Evolutionary conservation across 1,140 invertebrate genomes (phyloP).

Genomic region (Phymastichus coffea): DNA sequence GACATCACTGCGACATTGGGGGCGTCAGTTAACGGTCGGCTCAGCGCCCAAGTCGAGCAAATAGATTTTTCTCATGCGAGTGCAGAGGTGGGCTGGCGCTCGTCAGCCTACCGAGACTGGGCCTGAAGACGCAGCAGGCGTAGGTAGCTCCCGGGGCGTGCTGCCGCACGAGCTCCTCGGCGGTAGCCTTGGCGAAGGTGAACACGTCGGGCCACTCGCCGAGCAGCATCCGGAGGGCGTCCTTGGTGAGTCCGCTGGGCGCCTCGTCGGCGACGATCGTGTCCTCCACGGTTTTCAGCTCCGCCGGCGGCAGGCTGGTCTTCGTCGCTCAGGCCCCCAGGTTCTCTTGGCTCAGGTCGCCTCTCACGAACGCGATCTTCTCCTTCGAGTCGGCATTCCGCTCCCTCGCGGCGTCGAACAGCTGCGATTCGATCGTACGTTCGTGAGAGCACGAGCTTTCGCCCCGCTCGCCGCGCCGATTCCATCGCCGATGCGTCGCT

Average conservation of each 20-base stretch:
- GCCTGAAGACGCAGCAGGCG: slow-evolving; percentile 61
- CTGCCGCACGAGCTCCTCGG: slow-evolving; percentile 60
- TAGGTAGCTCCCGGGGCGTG: slow-evolving; percentile 56
- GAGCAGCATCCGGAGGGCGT: slow-evolving; percentile 47
- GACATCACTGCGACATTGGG: slow-evolving; percentile 65
- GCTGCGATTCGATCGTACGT: slow-evolving; percentile 52
- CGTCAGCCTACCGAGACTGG: slow-evolving; percentile 63
- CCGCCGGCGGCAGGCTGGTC: slow-evolving; percentile 58
- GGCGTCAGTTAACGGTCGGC: too few species aligned
- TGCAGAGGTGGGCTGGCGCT: too few species aligned
- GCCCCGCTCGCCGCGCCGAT: too few species aligned
- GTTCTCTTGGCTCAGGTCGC: slow-evolving; percentile 67
- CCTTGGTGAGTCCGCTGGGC: slow-evolving; percentile 35
- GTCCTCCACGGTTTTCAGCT: slow-evolving; percentile 53
- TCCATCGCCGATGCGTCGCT: too few species aligned
- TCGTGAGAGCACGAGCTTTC: too few species aligned
- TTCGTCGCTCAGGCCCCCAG: slow-evolving; percentile 71
- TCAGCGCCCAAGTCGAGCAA: too few species aligned
- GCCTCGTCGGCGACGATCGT: slow-evolving; percentile 44
- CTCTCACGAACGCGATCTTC: slow-evolving; percentile 65
- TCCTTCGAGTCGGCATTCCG: slow-evolving; percentile 56
- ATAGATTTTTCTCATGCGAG: too few species aligned
- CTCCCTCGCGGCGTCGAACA: slow-evolving; percentile 59
- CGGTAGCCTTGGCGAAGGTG: slow-evolving; percentile 62
- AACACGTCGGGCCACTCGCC: slow-evolving; percentile 62